Evolutionary conservation across 1,140 invertebrate species (phyloP).

Genomic region (Phymorhynchus buccinoides): DNA sequence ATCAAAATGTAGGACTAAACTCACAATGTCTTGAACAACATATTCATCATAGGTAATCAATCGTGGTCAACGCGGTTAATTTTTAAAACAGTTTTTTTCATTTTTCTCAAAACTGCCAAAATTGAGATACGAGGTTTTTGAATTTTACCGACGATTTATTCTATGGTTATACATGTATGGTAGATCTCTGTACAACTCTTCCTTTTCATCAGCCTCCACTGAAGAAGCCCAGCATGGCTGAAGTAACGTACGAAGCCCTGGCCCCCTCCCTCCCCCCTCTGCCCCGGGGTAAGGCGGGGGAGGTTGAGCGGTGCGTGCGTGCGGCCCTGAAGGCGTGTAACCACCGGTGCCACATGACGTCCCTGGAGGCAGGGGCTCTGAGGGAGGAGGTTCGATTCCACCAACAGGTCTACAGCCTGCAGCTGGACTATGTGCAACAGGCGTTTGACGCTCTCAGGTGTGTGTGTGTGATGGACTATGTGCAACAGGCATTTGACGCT

Average conservation of each 20-base stretch:
- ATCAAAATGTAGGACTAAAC: too few relatives aligned
- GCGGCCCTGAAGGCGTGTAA: constrained; percentile 60
- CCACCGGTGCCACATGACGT: constrained; percentile 57
- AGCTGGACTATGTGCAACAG: constrained; percentile 60
- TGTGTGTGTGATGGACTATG: background rate
- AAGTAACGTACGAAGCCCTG: constrained; percentile 58
- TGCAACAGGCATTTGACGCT: too few relatives aligned
- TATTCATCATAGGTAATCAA: too few relatives aligned
- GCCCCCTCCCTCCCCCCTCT: constrained; percentile 54
- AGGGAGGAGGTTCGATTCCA: constrained; percentile 66
- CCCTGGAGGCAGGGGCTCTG: constrained; percentile 56
- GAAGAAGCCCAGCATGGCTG: constrained; percentile 56
- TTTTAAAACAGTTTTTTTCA: too few relatives aligned
- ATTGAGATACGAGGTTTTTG: too few relatives aligned
- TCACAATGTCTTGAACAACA: too few relatives aligned
- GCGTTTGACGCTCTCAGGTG: constrained; percentile 48
- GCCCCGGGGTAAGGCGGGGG: constrained; percentile 52
- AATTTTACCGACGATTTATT: too few relatives aligned
- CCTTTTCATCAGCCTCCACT: constrained; percentile 56
- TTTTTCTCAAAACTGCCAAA: too few relatives aligned
- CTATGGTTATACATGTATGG: too few relatives aligned
- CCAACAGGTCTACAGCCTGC: constrained; percentile 59
- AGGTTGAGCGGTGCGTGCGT: constrained; percentile 51
- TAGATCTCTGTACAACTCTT: background rate
- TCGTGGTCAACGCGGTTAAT: too few relatives aligned